Percentiles rank a stretch among this genome's conserved stretches.
These are phyloP conservation scores for Latheticus oryzae DNA, from an alignment of 2,888 invertebrate genomes.

Conservation along the genomic window DNA sequence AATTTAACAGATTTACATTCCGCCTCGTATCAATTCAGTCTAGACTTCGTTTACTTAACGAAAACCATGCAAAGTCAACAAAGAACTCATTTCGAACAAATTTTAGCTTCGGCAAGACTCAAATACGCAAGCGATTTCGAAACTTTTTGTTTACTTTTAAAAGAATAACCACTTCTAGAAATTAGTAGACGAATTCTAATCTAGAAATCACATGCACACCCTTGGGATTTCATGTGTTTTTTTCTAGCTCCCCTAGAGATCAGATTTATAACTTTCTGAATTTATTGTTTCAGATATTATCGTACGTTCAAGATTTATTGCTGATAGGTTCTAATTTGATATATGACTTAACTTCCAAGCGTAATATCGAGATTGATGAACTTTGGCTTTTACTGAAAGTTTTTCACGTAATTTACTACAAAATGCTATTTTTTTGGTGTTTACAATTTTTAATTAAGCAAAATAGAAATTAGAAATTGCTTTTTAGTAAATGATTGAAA, in stretches of 20 bases:
- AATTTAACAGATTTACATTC: slow-evolving; percentile 54
- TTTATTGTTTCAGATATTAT: slow-evolving; percentile 45
- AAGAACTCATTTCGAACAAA: slow-evolving; percentile 46
- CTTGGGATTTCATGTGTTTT: slow-evolving; percentile 23
- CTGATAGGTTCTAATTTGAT: slow-evolving; percentile 45
- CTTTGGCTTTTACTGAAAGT: slow-evolving; percentile 30
- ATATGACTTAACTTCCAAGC: slow-evolving; percentile 45
- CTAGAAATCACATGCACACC: slow-evolving; percentile 16
- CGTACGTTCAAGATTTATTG: slow-evolving; percentile 44
- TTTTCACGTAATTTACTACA: slow-evolving; percentile 13
- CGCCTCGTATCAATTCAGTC: slow-evolving; percentile 49
- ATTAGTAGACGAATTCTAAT: slow-evolving; percentile 21
- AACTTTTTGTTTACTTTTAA: slow-evolving; percentile 35
- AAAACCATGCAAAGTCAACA: slow-evolving; percentile 47
- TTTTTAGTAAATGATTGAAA: slow-evolving; percentile 15
- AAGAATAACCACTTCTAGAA: slow-evolving; percentile 21
- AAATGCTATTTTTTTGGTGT: slow-evolving; percentile 26
- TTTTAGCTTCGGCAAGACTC: slow-evolving; percentile 23
- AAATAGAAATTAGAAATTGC: too few relatives aligned
- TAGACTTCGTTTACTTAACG: slow-evolving; percentile 43
- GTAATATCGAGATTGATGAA: slow-evolving; percentile 45
- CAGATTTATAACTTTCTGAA: slow-evolving; percentile 43
- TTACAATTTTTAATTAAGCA: slow-evolving; percentile 16
- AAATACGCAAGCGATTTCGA: slow-evolving; percentile 31
- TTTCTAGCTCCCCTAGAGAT: slow-evolving; percentile 27